These are phyloP conservation scores for Sitta europaea DNA, from an alignment of 2,113 vertebrate species.

Conservation along the genomic window DNA sequence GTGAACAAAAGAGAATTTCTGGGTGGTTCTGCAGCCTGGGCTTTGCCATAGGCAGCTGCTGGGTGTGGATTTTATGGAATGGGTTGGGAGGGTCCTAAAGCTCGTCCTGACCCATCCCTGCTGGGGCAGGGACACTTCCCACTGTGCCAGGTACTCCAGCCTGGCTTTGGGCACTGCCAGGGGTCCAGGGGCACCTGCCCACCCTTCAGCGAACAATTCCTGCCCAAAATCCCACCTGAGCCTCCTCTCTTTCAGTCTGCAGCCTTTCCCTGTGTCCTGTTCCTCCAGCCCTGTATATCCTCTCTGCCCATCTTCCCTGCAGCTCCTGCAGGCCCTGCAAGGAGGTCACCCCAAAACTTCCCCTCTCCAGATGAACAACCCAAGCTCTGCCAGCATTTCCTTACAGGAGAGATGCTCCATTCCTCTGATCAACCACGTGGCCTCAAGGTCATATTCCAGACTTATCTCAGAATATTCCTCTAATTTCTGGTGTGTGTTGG, in stretches of 20 bases:
- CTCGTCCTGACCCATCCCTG: not conserved
- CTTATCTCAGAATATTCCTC: not conserved
- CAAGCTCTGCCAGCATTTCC: not conserved
- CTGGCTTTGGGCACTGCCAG: not conserved
- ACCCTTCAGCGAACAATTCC: accelerated
- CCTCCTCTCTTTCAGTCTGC: accelerated
- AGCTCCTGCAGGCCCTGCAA: not conserved
- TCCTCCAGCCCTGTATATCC: accelerated
- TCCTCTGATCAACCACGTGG: not conserved
- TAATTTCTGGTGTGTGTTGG: not conserved
- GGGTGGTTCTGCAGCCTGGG: not conserved
- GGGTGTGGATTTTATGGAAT: not conserved
- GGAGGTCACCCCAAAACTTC: not conserved
- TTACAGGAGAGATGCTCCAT: accelerated
- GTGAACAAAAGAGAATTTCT: not conserved
- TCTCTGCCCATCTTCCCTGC: not conserved
- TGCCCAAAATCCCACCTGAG: accelerated
- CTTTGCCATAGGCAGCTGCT: not conserved
- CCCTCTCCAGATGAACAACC: not conserved
- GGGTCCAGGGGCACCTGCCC: not conserved
- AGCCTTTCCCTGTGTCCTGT: not conserved
- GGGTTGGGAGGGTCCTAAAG: not conserved
- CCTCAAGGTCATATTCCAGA: not conserved
- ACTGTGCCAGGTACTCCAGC: not conserved
- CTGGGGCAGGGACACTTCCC: not conserved